phyloP scores from a whole-genome alignment of 1,140 invertebrate species.

The Atta colombica region DNA sequence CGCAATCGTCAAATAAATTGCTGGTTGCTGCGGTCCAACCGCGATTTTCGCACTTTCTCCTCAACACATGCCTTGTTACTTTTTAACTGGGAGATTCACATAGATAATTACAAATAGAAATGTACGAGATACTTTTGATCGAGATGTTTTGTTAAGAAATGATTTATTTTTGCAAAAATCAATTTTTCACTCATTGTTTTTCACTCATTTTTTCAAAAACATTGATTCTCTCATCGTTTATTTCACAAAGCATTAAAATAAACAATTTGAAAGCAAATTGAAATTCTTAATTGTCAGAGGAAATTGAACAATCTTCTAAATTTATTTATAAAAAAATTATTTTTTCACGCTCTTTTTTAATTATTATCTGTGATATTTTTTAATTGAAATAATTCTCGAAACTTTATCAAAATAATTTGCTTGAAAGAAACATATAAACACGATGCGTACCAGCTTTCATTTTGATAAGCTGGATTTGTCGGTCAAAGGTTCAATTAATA shows the following conservation, averaged over 20 bases:
- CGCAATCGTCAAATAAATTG: conserved; percentile 36
- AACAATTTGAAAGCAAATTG: too few species aligned
- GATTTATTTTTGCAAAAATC: background rate
- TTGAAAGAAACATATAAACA: background rate
- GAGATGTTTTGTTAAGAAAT: background rate
- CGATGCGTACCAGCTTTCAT: background rate
- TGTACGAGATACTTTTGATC: background rate
- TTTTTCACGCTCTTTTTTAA: background rate
- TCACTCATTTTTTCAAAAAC: too few species aligned
- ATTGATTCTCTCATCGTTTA: background rate
- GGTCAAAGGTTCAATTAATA: background rate
- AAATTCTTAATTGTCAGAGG: background rate
- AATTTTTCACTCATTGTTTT: background rate
- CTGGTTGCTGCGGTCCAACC: conserved; percentile 57
- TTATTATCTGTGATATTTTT: background rate
- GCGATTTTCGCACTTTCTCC: conserved; percentile 75
- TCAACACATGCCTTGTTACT: conserved; percentile 31
- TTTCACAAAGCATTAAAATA: background rate
- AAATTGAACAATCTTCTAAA: background rate
- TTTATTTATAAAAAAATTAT: background rate
- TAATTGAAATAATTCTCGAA: background rate
- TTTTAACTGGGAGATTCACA: conserved; percentile 27
- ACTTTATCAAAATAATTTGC: background rate
- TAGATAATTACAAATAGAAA: background rate
- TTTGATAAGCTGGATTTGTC: background rate